Conservation (phyloP, 2,797 vertebrate genomes). For the Lemur catta region DNA sequence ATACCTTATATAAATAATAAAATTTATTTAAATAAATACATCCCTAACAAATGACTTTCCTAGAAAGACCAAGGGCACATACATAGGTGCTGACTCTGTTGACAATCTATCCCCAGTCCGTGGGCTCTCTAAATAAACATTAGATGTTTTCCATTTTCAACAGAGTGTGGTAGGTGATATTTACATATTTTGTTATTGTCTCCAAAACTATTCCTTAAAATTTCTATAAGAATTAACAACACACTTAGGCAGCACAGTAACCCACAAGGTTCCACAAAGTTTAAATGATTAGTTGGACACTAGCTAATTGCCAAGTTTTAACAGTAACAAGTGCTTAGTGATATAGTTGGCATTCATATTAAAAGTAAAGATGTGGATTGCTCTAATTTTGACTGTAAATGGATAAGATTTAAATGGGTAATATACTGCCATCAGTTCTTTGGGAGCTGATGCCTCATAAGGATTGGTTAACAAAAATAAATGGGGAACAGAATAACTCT, state of each 20-base stretch:
- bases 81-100: background rate
- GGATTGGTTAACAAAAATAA: background rate
- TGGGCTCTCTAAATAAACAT: background rate
- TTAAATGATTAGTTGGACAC: constrained; percentile 13
- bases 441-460: background rate
- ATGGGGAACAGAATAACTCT: background rate
- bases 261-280: background rate
- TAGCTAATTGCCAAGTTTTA: background rate
- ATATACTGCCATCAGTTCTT: background rate
- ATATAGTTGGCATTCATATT: background rate
- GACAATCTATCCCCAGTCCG: background rate
- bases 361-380: constrained; percentile 15
- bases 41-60: background rate
- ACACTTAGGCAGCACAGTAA: constrained; percentile 2
- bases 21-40: background rate
- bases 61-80: background rate
- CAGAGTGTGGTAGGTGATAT: background rate
- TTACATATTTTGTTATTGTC: constrained; percentile 3
- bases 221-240: constrained; percentile 22
- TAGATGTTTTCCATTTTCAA: background rate
- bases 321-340: background rate
- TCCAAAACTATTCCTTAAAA: constrained; percentile 1
- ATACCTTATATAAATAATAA: background rate
- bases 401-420: background rate
- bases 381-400: background rate